phyloP scores from a whole-genome alignment of 2,113 vertebrate genomes.

The Gobius niger region DNA sequence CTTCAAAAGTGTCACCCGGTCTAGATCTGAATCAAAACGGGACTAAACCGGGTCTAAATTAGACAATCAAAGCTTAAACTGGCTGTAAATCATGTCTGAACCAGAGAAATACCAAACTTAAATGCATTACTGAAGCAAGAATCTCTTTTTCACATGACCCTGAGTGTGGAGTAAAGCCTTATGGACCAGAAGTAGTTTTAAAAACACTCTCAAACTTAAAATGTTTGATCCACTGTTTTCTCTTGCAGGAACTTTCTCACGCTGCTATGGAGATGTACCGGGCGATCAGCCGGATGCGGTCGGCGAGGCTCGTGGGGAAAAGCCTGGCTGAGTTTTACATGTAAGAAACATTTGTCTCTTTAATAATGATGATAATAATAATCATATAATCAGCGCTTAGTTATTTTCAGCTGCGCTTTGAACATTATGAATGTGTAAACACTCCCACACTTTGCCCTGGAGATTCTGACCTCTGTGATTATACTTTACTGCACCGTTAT shows the following conservation, averaged over 20 bases:
- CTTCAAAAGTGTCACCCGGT: no score
- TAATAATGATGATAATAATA: neutral
- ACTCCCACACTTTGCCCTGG: neutral
- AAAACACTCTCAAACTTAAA: no score
- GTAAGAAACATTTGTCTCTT: slow-evolving; percentile 68
- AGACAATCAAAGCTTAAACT: no score
- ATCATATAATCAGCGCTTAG: neutral
- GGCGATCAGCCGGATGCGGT: slow-evolving; percentile 86
- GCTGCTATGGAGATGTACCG: slow-evolving; percentile 95
- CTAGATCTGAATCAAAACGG: no score
- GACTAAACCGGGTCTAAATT: no score
- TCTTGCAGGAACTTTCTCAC: slow-evolving; percentile 88
- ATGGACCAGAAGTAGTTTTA: no score
- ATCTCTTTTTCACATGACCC: no score
- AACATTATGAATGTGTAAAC: neutral
- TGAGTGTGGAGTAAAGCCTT: no score
- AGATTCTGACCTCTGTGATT: neutral
- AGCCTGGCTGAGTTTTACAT: slow-evolving; percentile 98
- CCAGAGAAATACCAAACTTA: no score
- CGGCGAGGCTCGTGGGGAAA: slow-evolving; percentile 91
- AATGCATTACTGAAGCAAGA: no score
- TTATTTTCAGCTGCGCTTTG: neutral
- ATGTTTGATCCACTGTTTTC: slow-evolving; percentile 2
- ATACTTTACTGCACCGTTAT: neutral
- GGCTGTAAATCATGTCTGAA: no score